Evolutionary conservation across 1,140 invertebrate species (phyloP).

Genomic region (Paraescarpia echinospica): DNA sequence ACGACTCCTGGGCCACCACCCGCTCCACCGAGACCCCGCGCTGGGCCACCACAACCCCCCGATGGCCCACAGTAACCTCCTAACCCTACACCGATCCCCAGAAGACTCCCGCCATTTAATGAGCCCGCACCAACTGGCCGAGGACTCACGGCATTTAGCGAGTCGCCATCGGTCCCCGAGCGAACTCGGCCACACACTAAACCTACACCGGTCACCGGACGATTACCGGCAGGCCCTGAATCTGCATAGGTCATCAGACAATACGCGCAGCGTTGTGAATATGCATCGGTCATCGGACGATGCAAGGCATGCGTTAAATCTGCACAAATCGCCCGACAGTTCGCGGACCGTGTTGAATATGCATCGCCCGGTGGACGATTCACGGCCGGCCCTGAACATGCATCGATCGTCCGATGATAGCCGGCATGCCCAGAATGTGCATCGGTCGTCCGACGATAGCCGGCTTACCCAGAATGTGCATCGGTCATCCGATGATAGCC

Average conservation of each 20-base stretch:
- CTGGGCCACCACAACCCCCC: constrained; percentile 14
- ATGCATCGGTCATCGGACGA: background rate
- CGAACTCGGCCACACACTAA: background rate
- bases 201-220: background rate
- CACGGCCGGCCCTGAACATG: background rate
- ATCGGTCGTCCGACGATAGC: background rate
- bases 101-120: background rate
- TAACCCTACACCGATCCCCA: background rate
- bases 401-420: background rate
- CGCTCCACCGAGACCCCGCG: background rate
- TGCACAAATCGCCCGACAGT: background rate
- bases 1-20: background rate
- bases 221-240: background rate
- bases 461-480: background rate
- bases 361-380: background rate
- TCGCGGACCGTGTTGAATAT: background rate
- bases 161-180: background rate
- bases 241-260: background rate
- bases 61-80: background rate
- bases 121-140: background rate
- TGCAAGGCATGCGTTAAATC: background rate
- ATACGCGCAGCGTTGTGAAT: background rate
- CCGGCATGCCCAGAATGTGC: background rate
- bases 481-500: background rate
- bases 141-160: background rate